phyloP scores from a whole-genome alignment of 2,888 invertebrate species.

The Theodoxus fluviatilis region DNA sequence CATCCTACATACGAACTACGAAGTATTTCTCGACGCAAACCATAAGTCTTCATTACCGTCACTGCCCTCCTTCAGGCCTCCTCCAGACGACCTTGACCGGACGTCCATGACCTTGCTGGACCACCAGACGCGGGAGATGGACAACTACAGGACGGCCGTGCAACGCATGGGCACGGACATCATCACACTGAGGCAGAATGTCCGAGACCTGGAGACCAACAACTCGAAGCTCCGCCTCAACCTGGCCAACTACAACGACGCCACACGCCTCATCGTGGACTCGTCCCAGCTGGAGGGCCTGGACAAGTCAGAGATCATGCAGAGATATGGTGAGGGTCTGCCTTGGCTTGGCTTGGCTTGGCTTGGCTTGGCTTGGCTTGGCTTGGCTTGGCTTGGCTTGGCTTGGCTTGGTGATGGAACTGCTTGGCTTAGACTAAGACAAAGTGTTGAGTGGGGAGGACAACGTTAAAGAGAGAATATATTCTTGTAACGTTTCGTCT shows the following conservation, averaged over 20 bases:
- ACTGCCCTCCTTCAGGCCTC: too few species aligned
- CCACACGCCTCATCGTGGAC: constrained; percentile 55
- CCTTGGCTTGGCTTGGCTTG: too few species aligned
- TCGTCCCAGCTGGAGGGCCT: constrained; percentile 57
- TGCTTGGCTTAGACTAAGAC: too few species aligned
- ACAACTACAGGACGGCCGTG: constrained; percentile 58
- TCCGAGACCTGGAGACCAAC: constrained; percentile 49
- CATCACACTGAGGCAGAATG: constrained; percentile 47
- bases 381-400: too few species aligned
- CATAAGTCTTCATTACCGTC: too few species aligned
- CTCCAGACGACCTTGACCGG: constrained; percentile 39
- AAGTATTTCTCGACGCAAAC: too few species aligned
- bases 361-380: too few species aligned
- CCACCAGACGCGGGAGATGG: constrained; percentile 57
- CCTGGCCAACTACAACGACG: constrained; percentile 54
- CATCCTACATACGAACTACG: too few species aligned
- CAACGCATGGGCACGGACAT: constrained; percentile 63
- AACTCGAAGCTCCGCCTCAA: constrained; percentile 56
- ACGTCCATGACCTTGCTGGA: constrained; percentile 53
- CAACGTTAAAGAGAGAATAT: too few species aligned
- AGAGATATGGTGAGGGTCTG: constrained; percentile 57
- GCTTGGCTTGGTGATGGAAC: too few species aligned
- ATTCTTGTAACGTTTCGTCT: too few species aligned
- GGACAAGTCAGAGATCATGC: constrained; percentile 55
- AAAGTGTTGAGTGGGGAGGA: too few species aligned